Evolutionary conservation across 1,140 invertebrate species (phyloP).

Genomic region (Neocloeon triangulifer): DNA sequence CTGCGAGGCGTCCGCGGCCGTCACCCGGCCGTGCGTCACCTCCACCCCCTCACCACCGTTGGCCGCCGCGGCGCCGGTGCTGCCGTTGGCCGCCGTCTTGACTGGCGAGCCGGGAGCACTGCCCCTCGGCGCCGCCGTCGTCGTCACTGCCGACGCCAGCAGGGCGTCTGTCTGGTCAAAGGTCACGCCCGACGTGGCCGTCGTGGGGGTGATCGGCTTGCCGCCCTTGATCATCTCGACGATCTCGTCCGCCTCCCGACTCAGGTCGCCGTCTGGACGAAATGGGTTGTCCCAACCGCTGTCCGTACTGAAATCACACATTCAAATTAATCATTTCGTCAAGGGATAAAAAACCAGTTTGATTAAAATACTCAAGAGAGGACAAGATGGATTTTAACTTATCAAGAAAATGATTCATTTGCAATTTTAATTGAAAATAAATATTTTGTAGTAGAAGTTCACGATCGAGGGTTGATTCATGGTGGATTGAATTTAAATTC

Average conservation of each 20-base stretch:
- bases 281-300: conserved; percentile 95
- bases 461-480: too few relatives aligned
- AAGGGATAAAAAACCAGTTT: too few relatives aligned
- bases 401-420: too few relatives aligned
- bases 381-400: too few relatives aligned
- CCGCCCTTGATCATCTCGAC: conserved; percentile 81
- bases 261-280: conserved; percentile 82
- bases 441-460: too few relatives aligned
- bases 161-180: conserved; percentile 14
- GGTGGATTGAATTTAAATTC: too few relatives aligned
- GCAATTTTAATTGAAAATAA: too few relatives aligned
- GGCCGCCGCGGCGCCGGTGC: conserved; percentile 13
- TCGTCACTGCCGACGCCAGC: conserved; percentile 9
- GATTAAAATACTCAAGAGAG: too few relatives aligned
- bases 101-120: conserved; percentile 15
- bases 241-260: conserved; percentile 86
- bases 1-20: conserved; percentile 46
- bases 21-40: conserved; percentile 42
- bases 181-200: conserved; percentile 14
- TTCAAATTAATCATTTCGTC: too few relatives aligned
- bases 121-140: conserved; percentile 14
- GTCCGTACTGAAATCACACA: conserved; percentile 43
- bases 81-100: conserved; percentile 14
- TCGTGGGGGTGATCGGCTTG: conserved; percentile 54
- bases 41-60: conserved; percentile 33